A percentile compares a stretch with the other conserved stretches of the same genome.
These are phyloP conservation scores for Resseliella maxima DNA, from an alignment of 2,888 invertebrate species.

Conservation along the genomic window DNA sequence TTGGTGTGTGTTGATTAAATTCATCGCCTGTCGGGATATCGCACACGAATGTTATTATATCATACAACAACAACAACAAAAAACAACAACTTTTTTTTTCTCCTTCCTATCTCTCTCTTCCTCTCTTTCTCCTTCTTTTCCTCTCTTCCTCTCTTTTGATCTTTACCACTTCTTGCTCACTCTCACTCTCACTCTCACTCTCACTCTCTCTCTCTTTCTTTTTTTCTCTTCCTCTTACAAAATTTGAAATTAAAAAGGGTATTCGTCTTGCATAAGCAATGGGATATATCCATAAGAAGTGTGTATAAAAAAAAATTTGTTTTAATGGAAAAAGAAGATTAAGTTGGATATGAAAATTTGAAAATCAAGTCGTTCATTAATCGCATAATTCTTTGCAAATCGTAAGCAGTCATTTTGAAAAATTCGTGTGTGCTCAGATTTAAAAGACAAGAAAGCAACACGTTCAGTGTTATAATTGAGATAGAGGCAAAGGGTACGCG, in stretches of 20 bases:
- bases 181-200: too few relatives aligned
- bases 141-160: too few relatives aligned
- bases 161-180: too few relatives aligned
- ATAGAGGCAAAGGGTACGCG: too few relatives aligned
- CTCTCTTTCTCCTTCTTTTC: too few relatives aligned
- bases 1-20: slow-evolving; percentile 11
- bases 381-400: neutral
- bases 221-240: too few relatives aligned
- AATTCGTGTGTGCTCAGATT: too few relatives aligned
- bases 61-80: neutral
- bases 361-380: slow-evolving; percentile 8
- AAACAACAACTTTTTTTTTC: neutral
- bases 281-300: neutral
- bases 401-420: neutral
- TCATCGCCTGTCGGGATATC: neutral
- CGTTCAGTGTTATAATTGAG: too few relatives aligned
- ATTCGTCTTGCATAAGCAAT: neutral
- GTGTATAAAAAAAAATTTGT: neutral
- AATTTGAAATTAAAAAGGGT: neutral
- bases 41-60: neutral
- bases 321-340: slow-evolving; percentile 35
- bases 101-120: too few relatives aligned
- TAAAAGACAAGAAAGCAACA: too few relatives aligned
- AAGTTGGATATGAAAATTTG: slow-evolving; percentile 5
- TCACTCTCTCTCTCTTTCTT: too few relatives aligned